Base-by-base conservation (phyloP, 2,888 invertebrate species). In the Epistrophe grossulariae region DNA sequence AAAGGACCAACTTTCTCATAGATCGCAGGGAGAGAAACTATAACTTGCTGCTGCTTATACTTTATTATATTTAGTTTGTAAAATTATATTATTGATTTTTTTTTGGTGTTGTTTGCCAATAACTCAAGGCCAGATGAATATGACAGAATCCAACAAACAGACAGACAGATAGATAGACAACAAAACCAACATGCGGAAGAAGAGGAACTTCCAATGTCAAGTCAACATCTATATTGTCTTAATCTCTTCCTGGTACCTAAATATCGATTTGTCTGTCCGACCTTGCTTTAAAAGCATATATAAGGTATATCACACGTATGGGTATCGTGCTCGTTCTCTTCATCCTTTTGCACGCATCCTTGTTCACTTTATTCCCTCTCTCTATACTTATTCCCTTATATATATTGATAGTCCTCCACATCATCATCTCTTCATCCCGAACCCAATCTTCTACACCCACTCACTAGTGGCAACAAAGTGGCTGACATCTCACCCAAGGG, bases 401-500 rank as follows among this genome's bases (percentile, higher is more conserved):
- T 45, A 5, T 38, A 28, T 45, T 52, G 55, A 60, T 85, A 73
- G 48, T 19, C 62, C 13, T 62, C 15, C 17, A 19, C 40, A 60
- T 19, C n/a, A 17, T 31, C 35, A 13, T 59, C 38, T 60, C 60
- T 38, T 0, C 60, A 40, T 62, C 15, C 43, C 24, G 43, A 62
- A 48, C 45, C 4, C 13, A 64, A 52, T 52, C 28, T 59, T 19
- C 57, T 45, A 11, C 73, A 76, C 60, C 31, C 40, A 55, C 40
- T 24, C 15, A 68, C 45, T 70, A 59, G 45, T 83, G 83, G 79
- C 70, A 85, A 74, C 85, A 85, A 85, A 85, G 85, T 85, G 78
- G 78, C 73, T 85, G 85, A 85, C 85, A 82, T 85, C 78, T 82
- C 62, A 85, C 85, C 82, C 85, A 74, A 35, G 85, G 85, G 85